These are phyloP conservation scores for Oppia nitens DNA, from an alignment of 1,140 invertebrate species.

Conservation along the genomic window DNA sequence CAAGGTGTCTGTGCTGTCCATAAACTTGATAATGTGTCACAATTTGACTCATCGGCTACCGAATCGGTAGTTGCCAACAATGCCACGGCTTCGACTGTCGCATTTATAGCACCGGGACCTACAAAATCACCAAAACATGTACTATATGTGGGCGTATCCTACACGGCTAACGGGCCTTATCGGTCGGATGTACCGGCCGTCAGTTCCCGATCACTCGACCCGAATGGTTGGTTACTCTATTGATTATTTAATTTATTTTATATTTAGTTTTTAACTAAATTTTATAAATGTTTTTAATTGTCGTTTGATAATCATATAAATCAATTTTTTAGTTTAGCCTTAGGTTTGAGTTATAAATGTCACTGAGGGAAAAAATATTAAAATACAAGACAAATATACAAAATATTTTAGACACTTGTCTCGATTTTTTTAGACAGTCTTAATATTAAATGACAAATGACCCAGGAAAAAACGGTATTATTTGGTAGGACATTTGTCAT, in stretches of 20 bases:
- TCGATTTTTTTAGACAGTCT: too few relatives aligned
- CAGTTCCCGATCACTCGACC: slow-evolving; percentile 71
- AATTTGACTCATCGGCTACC: slow-evolving; percentile 51
- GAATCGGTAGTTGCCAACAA: slow-evolving; percentile 90
- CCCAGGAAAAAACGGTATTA: too few relatives aligned
- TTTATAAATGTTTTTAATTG: too few relatives aligned
- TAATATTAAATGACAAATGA: too few relatives aligned
- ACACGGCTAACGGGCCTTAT: slow-evolving; percentile 78
- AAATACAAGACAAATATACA: too few relatives aligned
- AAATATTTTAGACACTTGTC: too few relatives aligned
- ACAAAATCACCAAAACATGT: slow-evolving; percentile 56
- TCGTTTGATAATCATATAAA: too few relatives aligned
- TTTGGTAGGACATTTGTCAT: too few relatives aligned
- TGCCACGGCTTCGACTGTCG: slow-evolving; percentile 79
- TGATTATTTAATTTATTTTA: not conserved
- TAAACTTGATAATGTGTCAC: slow-evolving; percentile 70
- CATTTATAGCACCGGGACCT: slow-evolving; percentile 87
- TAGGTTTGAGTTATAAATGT: too few relatives aligned
- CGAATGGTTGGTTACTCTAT: slow-evolving; percentile 35
- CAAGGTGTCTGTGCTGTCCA: slow-evolving; percentile 74
- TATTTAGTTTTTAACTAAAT: too few relatives aligned
- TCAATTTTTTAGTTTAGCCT: too few relatives aligned
- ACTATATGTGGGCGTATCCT: slow-evolving; percentile 90
- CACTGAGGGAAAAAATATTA: too few relatives aligned
- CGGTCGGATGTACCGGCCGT: slow-evolving; percentile 85